A percentile compares a stretch with the other conserved stretches of the same genome.
These are phyloP conservation scores for Lindbergichthys nudifrons DNA, from an alignment of 2,797 vertebrate species.

Conservation along the genomic window DNA sequence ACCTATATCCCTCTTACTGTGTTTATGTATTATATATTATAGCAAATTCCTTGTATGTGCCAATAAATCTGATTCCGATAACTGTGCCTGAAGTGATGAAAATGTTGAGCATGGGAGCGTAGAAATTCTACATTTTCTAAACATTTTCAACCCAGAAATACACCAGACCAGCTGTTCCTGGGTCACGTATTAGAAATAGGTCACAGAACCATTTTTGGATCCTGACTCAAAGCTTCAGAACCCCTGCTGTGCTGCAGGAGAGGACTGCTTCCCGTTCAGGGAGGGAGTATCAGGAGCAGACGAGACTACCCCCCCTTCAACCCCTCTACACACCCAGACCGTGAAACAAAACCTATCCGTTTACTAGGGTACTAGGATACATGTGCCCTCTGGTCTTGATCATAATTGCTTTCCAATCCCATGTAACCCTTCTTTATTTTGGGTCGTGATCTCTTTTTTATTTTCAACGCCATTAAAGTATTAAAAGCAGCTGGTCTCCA, in stretches of 20 bases:
- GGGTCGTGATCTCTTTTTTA: slow-evolving; percentile 54
- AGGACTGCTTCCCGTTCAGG: slow-evolving; percentile 1
- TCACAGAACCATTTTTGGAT: slow-evolving; percentile 10
- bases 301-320: neutral
- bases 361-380: slow-evolving; percentile 50
- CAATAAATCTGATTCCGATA: no score
- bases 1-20: no score
- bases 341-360: slow-evolving; percentile 20
- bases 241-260: neutral
- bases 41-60: no score
- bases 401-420: slow-evolving; percentile 57
- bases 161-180: neutral
- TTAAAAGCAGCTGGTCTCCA: slow-evolving; percentile 44
- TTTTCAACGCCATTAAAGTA: slow-evolving; percentile 29
- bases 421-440: slow-evolving; percentile 46
- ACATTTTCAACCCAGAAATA: neutral
- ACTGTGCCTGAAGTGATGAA: neutral
- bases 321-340: neutral
- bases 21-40: no score
- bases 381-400: slow-evolving; percentile 49
- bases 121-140: neutral
- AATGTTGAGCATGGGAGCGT: neutral
- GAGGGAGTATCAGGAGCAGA: slow-evolving; percentile 9
- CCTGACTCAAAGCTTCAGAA: neutral
- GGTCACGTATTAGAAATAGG: slow-evolving; percentile 1